Evolutionary conservation across 1,140 invertebrate genomes (phyloP).

Genomic region (Pectinophora gossypiella): DNA sequence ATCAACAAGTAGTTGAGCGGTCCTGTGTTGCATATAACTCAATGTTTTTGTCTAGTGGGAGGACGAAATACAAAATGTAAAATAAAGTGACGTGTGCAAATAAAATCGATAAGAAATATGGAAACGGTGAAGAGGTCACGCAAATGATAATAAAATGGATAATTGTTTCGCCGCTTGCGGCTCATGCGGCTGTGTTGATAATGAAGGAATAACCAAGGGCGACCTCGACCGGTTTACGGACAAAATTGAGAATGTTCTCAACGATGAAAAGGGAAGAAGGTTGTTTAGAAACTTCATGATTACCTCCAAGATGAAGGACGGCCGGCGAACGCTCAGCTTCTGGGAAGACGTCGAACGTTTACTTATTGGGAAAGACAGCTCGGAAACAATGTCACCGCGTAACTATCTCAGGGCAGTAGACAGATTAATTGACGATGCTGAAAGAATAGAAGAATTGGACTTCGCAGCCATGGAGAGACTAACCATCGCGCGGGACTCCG

Average conservation of each 20-base stretch:
- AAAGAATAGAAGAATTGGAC: slow-evolving; percentile 62
- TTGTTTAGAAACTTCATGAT: slow-evolving; percentile 69
- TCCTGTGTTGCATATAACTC: not conserved
- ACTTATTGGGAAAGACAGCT: slow-evolving; percentile 36
- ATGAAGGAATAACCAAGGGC: slow-evolving; percentile 57
- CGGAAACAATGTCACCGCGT: slow-evolving; percentile 35
- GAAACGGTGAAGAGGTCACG: slow-evolving; percentile 22
- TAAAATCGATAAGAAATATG: slow-evolving; percentile 47
- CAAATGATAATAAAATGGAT: slow-evolving; percentile 56
- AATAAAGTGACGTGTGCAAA: slow-evolving; percentile 8
- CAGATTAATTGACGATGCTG: slow-evolving; percentile 51
- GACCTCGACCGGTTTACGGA: slow-evolving; percentile 72
- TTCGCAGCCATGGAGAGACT: slow-evolving; percentile 61
- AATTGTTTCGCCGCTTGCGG: slow-evolving; percentile 67
- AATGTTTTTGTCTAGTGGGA: slow-evolving; percentile 1
- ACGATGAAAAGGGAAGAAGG: slow-evolving; percentile 61
- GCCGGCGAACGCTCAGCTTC: slow-evolving; percentile 50
- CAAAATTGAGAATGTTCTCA: slow-evolving; percentile 70
- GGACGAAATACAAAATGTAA: not conserved
- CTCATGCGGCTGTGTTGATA: slow-evolving; percentile 64
- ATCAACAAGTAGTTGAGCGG: slow-evolving; percentile 5
- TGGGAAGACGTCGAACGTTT: slow-evolving; percentile 62
- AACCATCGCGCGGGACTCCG: slow-evolving; percentile 42
- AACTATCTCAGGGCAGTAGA: slow-evolving; percentile 44
- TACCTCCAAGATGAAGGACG: slow-evolving; percentile 55